Evolutionary conservation across 2,113 vertebrate species (phyloP).

Genomic region (Mustela lutreola): DNA sequence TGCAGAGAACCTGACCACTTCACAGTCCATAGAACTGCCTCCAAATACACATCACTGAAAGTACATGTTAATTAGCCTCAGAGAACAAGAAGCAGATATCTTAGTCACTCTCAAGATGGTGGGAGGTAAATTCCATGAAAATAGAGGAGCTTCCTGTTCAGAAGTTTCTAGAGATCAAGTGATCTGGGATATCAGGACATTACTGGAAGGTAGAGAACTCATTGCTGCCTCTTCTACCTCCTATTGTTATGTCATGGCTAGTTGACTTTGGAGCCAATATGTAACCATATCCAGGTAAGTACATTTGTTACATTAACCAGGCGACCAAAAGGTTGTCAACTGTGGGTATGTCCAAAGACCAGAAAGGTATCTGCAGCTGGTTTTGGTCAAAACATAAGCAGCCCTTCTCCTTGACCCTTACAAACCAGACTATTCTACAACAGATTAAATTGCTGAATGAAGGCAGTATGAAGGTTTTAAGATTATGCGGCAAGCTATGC

Average conservation of each 20-base stretch:
- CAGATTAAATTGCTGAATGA: neutral
- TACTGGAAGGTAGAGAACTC: neutral
- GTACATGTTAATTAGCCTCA: neutral
- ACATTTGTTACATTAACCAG: neutral
- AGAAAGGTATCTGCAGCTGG: neutral
- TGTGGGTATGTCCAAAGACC: neutral
- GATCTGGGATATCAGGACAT: neutral
- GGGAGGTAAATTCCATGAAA: neutral
- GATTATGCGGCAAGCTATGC: neutral
- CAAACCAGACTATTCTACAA: neutral
- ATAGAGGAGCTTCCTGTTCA: neutral
- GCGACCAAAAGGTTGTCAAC: neutral
- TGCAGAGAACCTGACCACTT: neutral
- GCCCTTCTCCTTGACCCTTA: neutral
- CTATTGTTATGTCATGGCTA: neutral
- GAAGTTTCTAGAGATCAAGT: neutral
- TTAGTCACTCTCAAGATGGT: neutral
- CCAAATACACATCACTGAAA: neutral
- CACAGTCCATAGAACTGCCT: neutral
- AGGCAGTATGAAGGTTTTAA: neutral
- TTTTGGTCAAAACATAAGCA: neutral
- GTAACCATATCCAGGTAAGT: too few relatives aligned
- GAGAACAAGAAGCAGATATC: neutral
- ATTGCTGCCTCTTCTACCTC: accelerated
- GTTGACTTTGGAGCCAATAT: neutral